Evolutionary conservation across 1,140 invertebrate species (phyloP), one percentile per base, ranked within the genome.

Genomic region (Scaptomyza pallida): DNA sequence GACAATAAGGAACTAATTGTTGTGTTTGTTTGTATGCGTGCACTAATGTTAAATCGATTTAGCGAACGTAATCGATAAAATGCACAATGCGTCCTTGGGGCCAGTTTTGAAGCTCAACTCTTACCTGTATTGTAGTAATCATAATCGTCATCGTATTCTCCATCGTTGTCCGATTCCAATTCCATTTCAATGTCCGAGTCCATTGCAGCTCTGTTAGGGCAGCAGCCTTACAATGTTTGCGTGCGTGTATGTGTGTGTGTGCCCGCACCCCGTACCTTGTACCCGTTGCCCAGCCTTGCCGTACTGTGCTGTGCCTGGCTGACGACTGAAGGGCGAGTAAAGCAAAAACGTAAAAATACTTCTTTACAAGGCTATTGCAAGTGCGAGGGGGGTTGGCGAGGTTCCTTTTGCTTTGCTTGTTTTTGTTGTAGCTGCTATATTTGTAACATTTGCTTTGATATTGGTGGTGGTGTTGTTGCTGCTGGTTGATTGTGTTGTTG

Each of bases 131-230:
- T 85, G 33, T 85, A 85, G 74, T 85, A 85, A 52, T 85, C 81
- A 69, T 85, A 85, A 69, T 86, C 81, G 55, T 86, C 81, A 43
- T 82, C 78, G 72, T 73, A 82, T 69, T 82, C 78, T 13, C 77
- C 78, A 60, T 86, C 81, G 65, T 86, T 86, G 65, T 86, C 81
- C 70, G 81, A 86, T 52, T 86, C 81, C 77, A 85, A 41, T 62
- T 85, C 81, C 81, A 86, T 88, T 75, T 86, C 81, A 69, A 86
- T 88, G 45, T 86, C 81, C 40, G 81, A 86, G 65, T 86, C 81
- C 81, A 86, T 86, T 70, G 59, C 74, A 70, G 64, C 67, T 70
- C 67, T 64, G 51, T 43, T 12, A 13, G 60, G 40, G 54, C n/a
- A n/a, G n/a, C 64, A 68, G 64, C 64, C 48, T 68, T 54, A 43